A percentile compares a stretch with the other conserved stretches of the same genome.
Evolutionary conservation across 1,140 invertebrate genomes (phyloP).

Genomic region (Hirudo medicinalis): DNA sequence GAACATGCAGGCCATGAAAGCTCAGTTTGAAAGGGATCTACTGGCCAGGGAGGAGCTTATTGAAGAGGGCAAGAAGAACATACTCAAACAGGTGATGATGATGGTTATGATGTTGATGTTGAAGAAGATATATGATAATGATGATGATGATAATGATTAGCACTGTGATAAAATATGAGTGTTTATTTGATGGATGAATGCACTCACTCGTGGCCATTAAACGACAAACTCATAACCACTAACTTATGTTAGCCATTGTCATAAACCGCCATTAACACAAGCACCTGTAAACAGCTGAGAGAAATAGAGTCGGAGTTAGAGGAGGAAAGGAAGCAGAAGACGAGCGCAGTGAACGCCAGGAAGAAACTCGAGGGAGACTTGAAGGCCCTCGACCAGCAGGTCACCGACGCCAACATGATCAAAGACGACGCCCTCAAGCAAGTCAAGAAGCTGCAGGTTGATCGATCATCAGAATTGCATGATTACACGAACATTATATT

Average conservation of each 20-base stretch:
- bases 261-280: neutral
- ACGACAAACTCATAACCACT: neutral
- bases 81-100: conserved; percentile 64
- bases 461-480: neutral
- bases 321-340: conserved; percentile 83
- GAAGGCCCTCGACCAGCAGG: conserved; percentile 80
- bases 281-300: conserved; percentile 48
- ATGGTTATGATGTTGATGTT: neutral
- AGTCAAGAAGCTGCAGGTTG: conserved; percentile 70
- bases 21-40: conserved; percentile 85
- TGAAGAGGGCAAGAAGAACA: conserved; percentile 79
- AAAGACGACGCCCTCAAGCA: conserved; percentile 94
- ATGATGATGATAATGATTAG: conserved; percentile 2
- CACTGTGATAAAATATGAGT: neutral
- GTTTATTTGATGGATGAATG: neutral
- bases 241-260: neutral
- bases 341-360: conserved; percentile 65
- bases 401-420: conserved; percentile 85
- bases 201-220: neutral
- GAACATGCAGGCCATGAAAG: conserved; percentile 87
- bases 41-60: conserved; percentile 82
- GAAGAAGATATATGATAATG: neutral
- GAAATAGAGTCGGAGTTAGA: conserved; percentile 87
- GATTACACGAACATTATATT: too few species aligned
- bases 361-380: conserved; percentile 93